Base-by-base conservation (phyloP, 1,140 invertebrate genomes). In the Stegodyphus mimosarum region DNA sequence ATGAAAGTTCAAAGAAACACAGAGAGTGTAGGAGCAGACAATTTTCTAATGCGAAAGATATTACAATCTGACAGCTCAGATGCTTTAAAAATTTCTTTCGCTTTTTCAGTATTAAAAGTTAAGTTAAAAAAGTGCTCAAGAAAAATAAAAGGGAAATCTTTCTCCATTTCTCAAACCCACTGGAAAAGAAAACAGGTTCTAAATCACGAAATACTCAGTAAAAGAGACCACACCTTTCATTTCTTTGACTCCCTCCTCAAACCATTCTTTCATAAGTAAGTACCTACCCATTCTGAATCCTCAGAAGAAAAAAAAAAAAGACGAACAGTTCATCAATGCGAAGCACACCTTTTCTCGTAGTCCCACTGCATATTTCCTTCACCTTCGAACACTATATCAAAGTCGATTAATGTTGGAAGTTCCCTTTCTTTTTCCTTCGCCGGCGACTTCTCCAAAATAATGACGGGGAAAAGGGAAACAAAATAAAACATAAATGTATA, bases 291-390 rank as follows among this genome's bases (percentile, higher is more conserved):
- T 75, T 67, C 33, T 53, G 52, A 84, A 84, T 84, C 76, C 81
- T 63, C 52, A 15, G 13, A 18, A 51, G 63, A 15, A 81, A 52
- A 72, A 79, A 55, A 11, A 66, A 64, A 77, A 52, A 5, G 18
- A 6, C 11, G 7, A 69, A 69, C 76, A 52, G 76, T 78, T 17
- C 63, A 78, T 67, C 63, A 74, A 76, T 53, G 15, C 33, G 7
- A 67, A 75, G 63, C 72, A 76, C 81, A 75, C 81, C 81, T 84
- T 81, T 84, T 84, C 81, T 76, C 50, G 81, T 76, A 84, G 75
- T 74, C 72, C 71, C 63, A 60, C 50, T 55, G 73, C 72, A 84
- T 73, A 73, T 64, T 73, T 83, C 63, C 50, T 66, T 63, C 18
- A n/a, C 18, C 55, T 83, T 52, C 60, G 55, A 33, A 66, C 71